A percentile compares a stretch with the other conserved stretches of the same genome.
These are phyloP conservation scores for Ptyas mucosa DNA, from an alignment of 2,113 vertebrate genomes.

Conservation along the genomic window DNA sequence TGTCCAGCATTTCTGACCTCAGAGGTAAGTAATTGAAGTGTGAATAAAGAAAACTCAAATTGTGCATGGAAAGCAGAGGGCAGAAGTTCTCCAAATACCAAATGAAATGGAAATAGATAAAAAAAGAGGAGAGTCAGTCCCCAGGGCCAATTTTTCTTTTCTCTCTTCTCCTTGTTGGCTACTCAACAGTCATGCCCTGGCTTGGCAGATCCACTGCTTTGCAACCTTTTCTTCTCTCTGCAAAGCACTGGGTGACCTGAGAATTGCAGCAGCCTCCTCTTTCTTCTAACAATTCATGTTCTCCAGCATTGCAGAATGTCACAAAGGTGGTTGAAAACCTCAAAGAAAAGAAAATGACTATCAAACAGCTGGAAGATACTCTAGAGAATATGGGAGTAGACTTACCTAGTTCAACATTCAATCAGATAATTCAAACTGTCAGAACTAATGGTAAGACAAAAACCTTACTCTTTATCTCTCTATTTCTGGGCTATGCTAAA, in stretches of 20 bases:
- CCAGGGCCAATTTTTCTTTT: neutral
- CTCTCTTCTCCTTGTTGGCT: neutral
- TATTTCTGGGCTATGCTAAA: neutral
- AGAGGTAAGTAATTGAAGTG: neutral
- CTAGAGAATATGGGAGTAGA: neutral
- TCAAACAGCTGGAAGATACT: neutral
- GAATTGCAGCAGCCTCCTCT: neutral
- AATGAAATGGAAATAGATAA: neutral
- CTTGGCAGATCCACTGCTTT: neutral
- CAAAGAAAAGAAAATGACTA: slow-evolving; percentile 3
- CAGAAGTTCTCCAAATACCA: neutral
- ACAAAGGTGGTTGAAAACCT: neutral
- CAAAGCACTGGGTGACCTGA: neutral
- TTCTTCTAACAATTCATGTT: neutral
- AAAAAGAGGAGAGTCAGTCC: neutral
- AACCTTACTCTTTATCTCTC: neutral
- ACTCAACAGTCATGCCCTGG: neutral
- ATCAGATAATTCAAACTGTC: neutral
- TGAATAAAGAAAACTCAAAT: neutral
- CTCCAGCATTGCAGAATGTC: slow-evolving; percentile 13
- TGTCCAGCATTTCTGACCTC: slow-evolving; percentile 3
- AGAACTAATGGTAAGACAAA: neutral
- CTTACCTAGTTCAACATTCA: neutral
- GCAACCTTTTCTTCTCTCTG: neutral
- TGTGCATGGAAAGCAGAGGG: neutral